Base-by-base conservation (phyloP, 2,797 vertebrate genomes). In the Anguilla pacifica region DNA sequence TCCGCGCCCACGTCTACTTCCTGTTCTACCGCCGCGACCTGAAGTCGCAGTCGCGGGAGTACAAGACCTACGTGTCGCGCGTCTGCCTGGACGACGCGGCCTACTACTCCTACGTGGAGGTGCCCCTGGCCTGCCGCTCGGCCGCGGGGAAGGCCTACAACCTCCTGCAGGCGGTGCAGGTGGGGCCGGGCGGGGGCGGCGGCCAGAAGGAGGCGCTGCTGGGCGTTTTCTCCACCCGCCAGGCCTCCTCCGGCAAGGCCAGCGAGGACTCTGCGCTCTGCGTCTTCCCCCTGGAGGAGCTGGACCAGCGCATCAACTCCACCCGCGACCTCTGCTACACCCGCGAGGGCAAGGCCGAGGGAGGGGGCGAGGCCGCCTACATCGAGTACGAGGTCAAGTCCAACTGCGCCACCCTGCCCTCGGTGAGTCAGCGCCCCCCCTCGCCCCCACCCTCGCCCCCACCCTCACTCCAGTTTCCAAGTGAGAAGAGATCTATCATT, bases 331-430 rank as follows among this genome's bases (percentile, higher is more conserved):
- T 97, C 85, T 99, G 98, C 93, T 99, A 99, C 92, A 99, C 98
- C 13, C 95, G 96, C 89, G 96, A 96, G 86, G 98, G 98, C 4
- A 97, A 89, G 46, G 89, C 93, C 0, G 96, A 97, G n/a, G 94
- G 94, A 0, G 97, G 96, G 31, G 28, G 43, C 0, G 97, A 98
- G 90, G 97, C 96, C 0, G 98, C 98, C 0, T 99, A 99, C 93
- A 99, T 99, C 0, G 98, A 99, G 88, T 99, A 99, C 0, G 98
- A 99, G 11, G 98, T 99, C 93, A 98, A 98, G 86, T 99, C 98
- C 39, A 97, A 96, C 95, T 99, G 98, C 17, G 97, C 97, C 88
- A 97, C 97, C 93, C 96, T 99, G 89, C 98, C 98, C 0, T 96
- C 96, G 92, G 98, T 99, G 92, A 98, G 97, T 89, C 43, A 13